A percentile compares a stretch with the other conserved stretches of the same genome.
These are phyloP conservation scores for Mythimna pallens DNA, from an alignment of 2,888 invertebrate species.

Conservation along the genomic window DNA sequence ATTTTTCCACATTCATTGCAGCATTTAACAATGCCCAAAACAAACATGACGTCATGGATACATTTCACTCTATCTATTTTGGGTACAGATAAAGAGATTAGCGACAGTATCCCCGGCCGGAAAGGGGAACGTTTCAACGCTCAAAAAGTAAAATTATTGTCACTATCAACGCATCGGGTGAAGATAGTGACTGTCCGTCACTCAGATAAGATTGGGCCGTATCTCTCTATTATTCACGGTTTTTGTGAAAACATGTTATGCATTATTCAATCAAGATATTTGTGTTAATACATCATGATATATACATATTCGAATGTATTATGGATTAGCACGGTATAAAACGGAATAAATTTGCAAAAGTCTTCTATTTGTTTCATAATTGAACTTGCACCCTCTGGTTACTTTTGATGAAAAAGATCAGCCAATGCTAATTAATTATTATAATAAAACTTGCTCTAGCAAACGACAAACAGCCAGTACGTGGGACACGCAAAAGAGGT, in stretches of 20 bases:
- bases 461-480: neutral
- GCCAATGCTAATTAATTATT: neutral
- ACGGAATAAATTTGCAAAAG: too few species aligned
- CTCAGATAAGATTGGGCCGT: slow-evolving; percentile 43
- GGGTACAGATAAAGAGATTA: slow-evolving; percentile 56
- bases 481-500: neutral
- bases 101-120: slow-evolving; percentile 25
- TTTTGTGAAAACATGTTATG: slow-evolving; percentile 49
- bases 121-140: slow-evolving; percentile 31
- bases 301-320: slow-evolving; percentile 24
- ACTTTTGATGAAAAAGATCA: neutral
- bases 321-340: slow-evolving; percentile 7
- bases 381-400: neutral
- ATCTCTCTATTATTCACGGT: slow-evolving; percentile 45
- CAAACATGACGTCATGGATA: slow-evolving; percentile 54
- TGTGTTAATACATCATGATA: slow-evolving; percentile 39
- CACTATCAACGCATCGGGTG: slow-evolving; percentile 45
- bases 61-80: slow-evolving; percentile 56
- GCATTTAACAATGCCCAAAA: slow-evolving; percentile 49
- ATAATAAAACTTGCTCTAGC: neutral
- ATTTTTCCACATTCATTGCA: slow-evolving; percentile 55
- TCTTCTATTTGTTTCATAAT: neutral
- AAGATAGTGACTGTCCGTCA: slow-evolving; percentile 41
- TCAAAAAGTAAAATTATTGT: slow-evolving; percentile 49
- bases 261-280: slow-evolving; percentile 49